phyloP scores from a whole-genome alignment of 1,140 invertebrate species.

The Vanessa tameamea region DNA sequence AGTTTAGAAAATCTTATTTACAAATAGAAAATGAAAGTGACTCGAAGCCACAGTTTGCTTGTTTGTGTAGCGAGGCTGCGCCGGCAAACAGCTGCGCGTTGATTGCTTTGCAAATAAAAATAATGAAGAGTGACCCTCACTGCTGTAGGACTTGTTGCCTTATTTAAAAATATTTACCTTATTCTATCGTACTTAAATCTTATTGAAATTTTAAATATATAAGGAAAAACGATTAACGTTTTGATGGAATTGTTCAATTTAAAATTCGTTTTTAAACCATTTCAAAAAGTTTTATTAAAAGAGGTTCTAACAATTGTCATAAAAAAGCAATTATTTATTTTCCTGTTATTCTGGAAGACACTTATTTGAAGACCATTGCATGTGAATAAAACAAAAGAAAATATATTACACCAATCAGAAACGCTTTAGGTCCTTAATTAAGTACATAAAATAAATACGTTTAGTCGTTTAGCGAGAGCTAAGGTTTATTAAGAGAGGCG shows the following conservation, averaged over 20 bases:
- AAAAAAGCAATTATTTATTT: no score
- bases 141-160: not conserved
- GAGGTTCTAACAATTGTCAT: no score
- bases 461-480: slow-evolving; percentile 11
- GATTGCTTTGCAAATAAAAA: slow-evolving; percentile 70
- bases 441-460: slow-evolving; percentile 20
- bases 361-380: not conserved
- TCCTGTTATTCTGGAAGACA: no score
- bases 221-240: no score
- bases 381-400: not conserved
- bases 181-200: not conserved
- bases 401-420: not conserved
- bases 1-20: slow-evolving; percentile 1
- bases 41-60: slow-evolving; percentile 45
- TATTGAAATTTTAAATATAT: no score
- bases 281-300: no score
- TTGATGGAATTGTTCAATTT: no score
- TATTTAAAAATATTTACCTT: not conserved
- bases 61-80: slow-evolving; percentile 34
- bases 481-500: slow-evolving; percentile 1
- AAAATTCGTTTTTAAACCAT: no score
- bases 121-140: slow-evolving; percentile 45
- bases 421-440: not conserved
- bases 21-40: slow-evolving; percentile 10
- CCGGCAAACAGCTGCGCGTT: slow-evolving; percentile 23